Evolutionary conservation across 2,113 vertebrate species (phyloP).

Genomic region (Elaphurus davidianus): DNA sequence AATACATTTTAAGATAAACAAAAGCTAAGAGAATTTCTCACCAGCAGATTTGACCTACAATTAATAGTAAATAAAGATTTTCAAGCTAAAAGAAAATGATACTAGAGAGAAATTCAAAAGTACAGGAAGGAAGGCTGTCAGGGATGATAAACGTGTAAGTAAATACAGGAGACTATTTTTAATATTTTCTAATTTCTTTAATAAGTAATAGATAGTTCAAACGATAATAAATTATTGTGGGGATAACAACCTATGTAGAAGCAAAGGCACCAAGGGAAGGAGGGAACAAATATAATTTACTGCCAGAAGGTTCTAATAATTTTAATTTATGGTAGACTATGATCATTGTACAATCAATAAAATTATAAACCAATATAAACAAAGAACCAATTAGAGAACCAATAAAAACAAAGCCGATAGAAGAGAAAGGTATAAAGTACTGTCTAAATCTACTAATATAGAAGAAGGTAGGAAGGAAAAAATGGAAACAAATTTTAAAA

Average conservation of each 20-base stretch:
- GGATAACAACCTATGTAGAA: not conserved
- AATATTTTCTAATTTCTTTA: not conserved
- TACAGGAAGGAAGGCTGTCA: not conserved
- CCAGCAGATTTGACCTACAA: not conserved
- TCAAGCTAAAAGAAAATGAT: not conserved
- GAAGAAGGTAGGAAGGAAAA: not conserved
- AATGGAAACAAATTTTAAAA: not conserved
- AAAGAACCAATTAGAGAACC: not conserved
- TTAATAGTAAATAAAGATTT: not conserved
- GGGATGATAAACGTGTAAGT: not conserved
- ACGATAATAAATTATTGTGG: not conserved
- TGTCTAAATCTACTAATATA: not conserved
- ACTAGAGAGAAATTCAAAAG: not conserved
- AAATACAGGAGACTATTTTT: not conserved
- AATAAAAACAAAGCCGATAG: not conserved
- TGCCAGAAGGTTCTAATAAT: not conserved
- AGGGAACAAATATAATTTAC: not conserved
- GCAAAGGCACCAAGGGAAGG: not conserved
- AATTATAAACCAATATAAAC: not conserved
- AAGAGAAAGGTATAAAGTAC: not conserved
- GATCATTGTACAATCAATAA: not conserved
- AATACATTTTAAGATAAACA: not conserved
- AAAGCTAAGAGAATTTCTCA: not conserved
- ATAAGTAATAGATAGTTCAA: not conserved
- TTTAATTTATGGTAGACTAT: not conserved